phyloP scores from a whole-genome alignment of 2,888 invertebrate species.

The Acrobasis suavella region DNA sequence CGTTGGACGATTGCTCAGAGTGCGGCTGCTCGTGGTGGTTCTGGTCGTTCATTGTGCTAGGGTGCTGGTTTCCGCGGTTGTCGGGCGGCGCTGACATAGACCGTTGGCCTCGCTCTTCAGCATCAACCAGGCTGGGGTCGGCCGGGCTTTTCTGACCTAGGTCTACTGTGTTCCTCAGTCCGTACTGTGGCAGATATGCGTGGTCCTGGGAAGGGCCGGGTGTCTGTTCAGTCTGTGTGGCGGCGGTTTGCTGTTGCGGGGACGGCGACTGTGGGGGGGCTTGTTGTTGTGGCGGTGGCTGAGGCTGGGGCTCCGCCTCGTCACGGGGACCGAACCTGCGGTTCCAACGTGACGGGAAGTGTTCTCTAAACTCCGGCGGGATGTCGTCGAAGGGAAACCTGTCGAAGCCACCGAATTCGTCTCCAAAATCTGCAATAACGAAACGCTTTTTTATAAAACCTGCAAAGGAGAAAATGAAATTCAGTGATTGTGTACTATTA shows the following conservation, averaged over 20 bases:
- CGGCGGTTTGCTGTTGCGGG: slow-evolving; percentile 58
- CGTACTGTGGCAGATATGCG: slow-evolving; percentile 83
- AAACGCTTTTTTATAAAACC: slow-evolving; percentile 52
- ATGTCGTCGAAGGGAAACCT: slow-evolving; percentile 80
- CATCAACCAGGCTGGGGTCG: slow-evolving; percentile 76
- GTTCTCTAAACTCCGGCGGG: slow-evolving; percentile 75
- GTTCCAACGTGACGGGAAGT: slow-evolving; percentile 73
- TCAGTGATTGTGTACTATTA: slow-evolving; percentile 30
- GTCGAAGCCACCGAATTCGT: slow-evolving; percentile 76
- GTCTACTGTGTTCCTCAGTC: slow-evolving; percentile 89
- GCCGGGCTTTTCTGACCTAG: slow-evolving; percentile 86
- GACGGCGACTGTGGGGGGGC: slow-evolving; percentile 46
- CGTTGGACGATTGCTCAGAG: slow-evolving; percentile 71
- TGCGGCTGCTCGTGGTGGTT: slow-evolving; percentile 56
- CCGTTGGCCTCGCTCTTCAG: slow-evolving; percentile 84
- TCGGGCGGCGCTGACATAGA: slow-evolving; percentile 92
- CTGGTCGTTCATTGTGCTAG: slow-evolving; percentile 62
- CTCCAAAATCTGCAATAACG: slow-evolving; percentile 73
- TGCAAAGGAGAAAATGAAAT: slow-evolving; percentile 38
- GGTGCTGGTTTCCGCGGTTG: slow-evolving; percentile 58
- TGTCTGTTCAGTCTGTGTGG: slow-evolving; percentile 69
- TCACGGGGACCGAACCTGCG: slow-evolving; percentile 64
- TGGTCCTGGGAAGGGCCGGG: slow-evolving; percentile 50
- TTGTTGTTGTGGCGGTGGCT: slow-evolving; percentile 45
- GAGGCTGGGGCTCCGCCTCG: slow-evolving; percentile 50